Base-by-base conservation (phyloP, 1,140 invertebrate genomes). In the Pachyrhynchus sulphureomaculatus region DNA sequence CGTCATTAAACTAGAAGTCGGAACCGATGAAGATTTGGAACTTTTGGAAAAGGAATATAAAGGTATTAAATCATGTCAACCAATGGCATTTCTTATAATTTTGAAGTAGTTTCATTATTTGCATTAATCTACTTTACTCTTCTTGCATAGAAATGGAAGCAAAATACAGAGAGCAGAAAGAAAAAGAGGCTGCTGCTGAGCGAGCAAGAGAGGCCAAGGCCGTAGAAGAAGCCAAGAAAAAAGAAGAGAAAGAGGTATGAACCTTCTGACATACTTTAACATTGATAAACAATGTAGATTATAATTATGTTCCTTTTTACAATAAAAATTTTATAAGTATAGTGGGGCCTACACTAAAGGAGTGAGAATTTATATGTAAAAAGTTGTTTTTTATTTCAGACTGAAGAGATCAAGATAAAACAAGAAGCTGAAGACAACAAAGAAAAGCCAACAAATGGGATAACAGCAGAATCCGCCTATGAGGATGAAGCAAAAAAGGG, bases 1-100 rank as follows among this genome's bases (percentile, higher is more conserved):
- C 33, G 96, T 99, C 1, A 96, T 99, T 60, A 92, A 95, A 75
- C 79, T 99, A 12, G 97, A 99, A 82, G 96, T 95, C 39, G 97
- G 97, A 2, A 90, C 87, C n/a, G 96, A 99, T 64, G 87, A 93
- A 69, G 96, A 99, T 79, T 78, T 98, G 2, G 90, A 88, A 68
- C 81, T 89, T 12, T 79, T 98, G 3, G 91, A 96, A 69, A 68
- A 76, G 53, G 74, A 76, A 60, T 75, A 76, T 68, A 41, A 68
- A 64, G 75, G 75, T 75, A 65, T 65, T n/a, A 52, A 49, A 4
- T 17, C 41, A 12, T 10, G 23, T n/a, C 18, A 4, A 32, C 13
- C 36, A 37, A 41, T 49, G 13, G 24, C 4, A 37, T 42, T 36
- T 23, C 23, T n/a, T 21, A 33, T 29, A 5, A 26, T 56, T 23